Evolutionary conservation across 1,140 invertebrate species (phyloP).

Genomic region (Carposina sasakii): DNA sequence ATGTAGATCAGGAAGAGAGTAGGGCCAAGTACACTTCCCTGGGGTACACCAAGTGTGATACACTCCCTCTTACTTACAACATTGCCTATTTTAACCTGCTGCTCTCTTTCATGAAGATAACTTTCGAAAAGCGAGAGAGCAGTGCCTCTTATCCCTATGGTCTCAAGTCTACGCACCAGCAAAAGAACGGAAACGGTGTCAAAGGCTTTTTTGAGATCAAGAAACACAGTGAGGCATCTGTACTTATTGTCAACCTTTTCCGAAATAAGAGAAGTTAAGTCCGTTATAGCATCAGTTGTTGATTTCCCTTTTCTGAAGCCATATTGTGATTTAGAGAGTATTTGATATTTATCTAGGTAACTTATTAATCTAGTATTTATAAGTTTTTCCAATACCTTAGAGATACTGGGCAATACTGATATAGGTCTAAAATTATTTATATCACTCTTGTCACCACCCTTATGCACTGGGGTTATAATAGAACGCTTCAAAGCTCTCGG

Average conservation of each 20-base stretch:
- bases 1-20: no score
- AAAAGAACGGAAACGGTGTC: no score
- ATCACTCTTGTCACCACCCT: slow-evolving; percentile 12
- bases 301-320: slow-evolving; percentile 10
- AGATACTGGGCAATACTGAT: slow-evolving; percentile 12
- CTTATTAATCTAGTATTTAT: slow-evolving; percentile 12
- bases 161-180: no score
- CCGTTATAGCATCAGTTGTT: neutral
- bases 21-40: no score
- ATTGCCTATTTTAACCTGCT: no score
- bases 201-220: no score
- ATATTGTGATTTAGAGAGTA: slow-evolving; percentile 14
- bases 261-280: neutral
- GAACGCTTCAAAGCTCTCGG: slow-evolving; percentile 10
- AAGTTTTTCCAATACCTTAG: slow-evolving; percentile 18
- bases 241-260: neutral
- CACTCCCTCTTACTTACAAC: no score
- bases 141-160: no score
- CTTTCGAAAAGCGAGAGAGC: no score
- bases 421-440: slow-evolving; percentile 17
- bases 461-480: slow-evolving; percentile 14
- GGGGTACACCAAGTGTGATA: no score
- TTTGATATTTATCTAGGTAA: slow-evolving; percentile 13
- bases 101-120: no score
- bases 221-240: no score